These are phyloP conservation scores for Cryptocephalus moraei DNA, from an alignment of 2,888 invertebrate genomes.

Conservation along the genomic window DNA sequence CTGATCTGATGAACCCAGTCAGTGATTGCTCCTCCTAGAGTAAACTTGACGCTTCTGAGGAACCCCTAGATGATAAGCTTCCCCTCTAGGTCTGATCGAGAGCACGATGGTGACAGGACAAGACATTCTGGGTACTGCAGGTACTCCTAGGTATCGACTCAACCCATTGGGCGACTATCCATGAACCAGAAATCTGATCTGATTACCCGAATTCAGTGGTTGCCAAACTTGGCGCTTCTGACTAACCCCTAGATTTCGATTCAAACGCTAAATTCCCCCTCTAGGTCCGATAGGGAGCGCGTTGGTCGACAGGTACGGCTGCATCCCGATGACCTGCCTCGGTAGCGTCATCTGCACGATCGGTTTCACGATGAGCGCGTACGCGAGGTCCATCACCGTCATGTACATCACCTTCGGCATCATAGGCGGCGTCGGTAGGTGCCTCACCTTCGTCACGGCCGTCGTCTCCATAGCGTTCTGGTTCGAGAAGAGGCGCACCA, in stretches of 20 bases:
- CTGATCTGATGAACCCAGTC: too few relatives aligned
- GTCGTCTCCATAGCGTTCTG: constrained; percentile 88
- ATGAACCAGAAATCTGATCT: too few relatives aligned
- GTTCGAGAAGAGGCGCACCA: constrained; percentile 78
- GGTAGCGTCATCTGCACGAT: constrained; percentile 62
- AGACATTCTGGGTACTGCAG: too few relatives aligned
- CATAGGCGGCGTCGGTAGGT: constrained; percentile 74
- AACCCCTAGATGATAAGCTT: background rate
- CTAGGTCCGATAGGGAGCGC: constrained; percentile 75
- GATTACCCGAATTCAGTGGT: too few relatives aligned
- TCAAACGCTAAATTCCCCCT: background rate
- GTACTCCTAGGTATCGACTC: too few relatives aligned
- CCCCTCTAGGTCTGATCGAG: too few relatives aligned
- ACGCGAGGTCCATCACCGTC: constrained; percentile 62
- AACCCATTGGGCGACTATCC: too few relatives aligned
- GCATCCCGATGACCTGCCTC: constrained; percentile 35
- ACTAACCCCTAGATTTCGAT: background rate
- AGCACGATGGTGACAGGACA: too few relatives aligned
- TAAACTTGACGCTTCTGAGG: too few relatives aligned
- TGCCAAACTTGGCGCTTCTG: too few relatives aligned
- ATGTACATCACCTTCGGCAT: constrained; percentile 81
- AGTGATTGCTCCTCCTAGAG: too few relatives aligned
- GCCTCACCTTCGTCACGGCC: constrained; percentile 81
- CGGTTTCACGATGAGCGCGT: constrained; percentile 66
- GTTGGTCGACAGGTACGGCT: constrained; percentile 73